phyloP scores from a whole-genome alignment of 1,140 invertebrate genomes.

The Papilio xuthus region DNA sequence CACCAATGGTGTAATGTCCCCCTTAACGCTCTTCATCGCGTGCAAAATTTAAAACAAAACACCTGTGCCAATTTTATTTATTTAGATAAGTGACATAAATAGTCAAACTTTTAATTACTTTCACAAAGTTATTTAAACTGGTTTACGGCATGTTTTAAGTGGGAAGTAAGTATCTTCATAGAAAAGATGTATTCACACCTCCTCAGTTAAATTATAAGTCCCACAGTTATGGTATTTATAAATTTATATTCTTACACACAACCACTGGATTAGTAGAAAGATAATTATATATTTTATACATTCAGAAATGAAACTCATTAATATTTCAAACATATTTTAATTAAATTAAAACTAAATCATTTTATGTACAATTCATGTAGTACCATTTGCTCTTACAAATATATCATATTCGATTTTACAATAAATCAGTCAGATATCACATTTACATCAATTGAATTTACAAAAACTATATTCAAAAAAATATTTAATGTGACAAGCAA shows the following conservation, averaged over 20 bases:
- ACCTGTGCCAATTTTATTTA: slow-evolving; percentile 44
- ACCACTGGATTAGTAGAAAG: background rate
- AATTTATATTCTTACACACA: background rate
- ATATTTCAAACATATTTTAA: slow-evolving; percentile 7
- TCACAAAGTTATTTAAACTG: slow-evolving; percentile 8
- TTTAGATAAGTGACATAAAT: slow-evolving; percentile 22
- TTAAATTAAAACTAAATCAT: slow-evolving; percentile 36
- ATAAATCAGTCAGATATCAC: background rate
- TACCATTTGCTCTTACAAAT: slow-evolving; percentile 7
- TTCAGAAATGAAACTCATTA: background rate
- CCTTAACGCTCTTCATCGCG: slow-evolving; percentile 44
- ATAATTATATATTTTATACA: background rate
- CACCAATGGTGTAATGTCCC: slow-evolving; percentile 39
- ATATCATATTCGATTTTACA: background rate
- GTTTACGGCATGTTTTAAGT: background rate
- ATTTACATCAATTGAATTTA: background rate
- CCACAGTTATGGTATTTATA: background rate
- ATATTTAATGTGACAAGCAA: too few species aligned
- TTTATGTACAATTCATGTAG: slow-evolving; percentile 47
- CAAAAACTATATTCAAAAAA: background rate
- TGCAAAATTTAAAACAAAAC: slow-evolving; percentile 63
- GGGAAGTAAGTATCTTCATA: background rate
- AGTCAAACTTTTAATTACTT: slow-evolving; percentile 19
- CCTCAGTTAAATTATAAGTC: background rate
- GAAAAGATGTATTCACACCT: background rate